Conservation (phyloP, 2,888 invertebrate genomes). For the Antheraea yamamai region DNA sequence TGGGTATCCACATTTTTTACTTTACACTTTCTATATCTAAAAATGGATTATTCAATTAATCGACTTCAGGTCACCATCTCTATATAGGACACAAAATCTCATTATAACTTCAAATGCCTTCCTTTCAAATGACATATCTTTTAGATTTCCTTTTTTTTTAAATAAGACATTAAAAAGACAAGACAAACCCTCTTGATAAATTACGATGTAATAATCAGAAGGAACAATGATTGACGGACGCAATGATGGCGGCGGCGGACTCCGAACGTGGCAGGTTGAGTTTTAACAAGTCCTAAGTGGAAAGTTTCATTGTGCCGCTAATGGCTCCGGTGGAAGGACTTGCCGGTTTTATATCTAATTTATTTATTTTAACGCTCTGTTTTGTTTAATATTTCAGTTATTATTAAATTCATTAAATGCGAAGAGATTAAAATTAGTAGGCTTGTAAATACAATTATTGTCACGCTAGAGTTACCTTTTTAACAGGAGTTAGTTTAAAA, state of each 20-base stretch:
- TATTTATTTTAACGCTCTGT: constrained; percentile 2
- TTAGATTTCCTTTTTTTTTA: not conserved
- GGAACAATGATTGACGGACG: constrained; percentile 14
- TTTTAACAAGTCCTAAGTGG: constrained; percentile 45
- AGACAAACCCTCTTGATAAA: constrained; percentile 15
- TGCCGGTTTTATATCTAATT: constrained; percentile 7
- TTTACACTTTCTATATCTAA: too few relatives aligned
- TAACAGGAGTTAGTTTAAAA: too few relatives aligned
- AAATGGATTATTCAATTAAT: too few relatives aligned
- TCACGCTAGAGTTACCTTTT: too few relatives aligned
- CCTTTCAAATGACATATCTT: not conserved
- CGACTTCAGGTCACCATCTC: too few relatives aligned
- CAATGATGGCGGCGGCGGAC: not conserved
- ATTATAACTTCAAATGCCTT: not conserved
- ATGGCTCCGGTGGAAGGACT: constrained; percentile 9
- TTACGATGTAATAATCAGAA: constrained; percentile 15
- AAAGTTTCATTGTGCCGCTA: constrained; percentile 50
- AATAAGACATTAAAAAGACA: constrained; percentile 8
- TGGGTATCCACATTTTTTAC: too few relatives aligned
- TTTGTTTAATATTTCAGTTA: constrained; percentile 5
- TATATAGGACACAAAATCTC: not conserved
- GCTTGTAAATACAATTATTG: too few relatives aligned
- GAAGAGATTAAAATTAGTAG: not conserved
- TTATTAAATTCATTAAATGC: not conserved
- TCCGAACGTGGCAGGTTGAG: not conserved